Base-by-base conservation (phyloP, 2,888 invertebrate genomes). In the Xestia sexstrigata region DNA sequence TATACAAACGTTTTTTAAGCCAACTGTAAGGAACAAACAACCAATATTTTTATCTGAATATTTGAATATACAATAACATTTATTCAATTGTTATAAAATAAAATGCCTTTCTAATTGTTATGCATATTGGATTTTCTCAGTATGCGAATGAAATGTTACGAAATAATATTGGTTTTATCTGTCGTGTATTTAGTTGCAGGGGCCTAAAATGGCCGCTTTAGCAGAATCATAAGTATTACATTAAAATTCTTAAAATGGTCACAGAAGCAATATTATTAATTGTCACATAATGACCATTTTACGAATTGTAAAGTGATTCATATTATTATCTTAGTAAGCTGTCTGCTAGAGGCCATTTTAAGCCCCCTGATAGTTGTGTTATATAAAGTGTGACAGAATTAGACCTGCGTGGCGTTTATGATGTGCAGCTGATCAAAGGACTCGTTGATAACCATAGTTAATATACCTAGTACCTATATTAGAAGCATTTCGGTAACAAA, bases 371-470 rank as follows among this genome's bases (percentile, higher is more conserved):
- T 45, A 15, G 0, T 35, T 45, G 45, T 45, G 0, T 47, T 47
- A 47, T 47, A 15, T 5, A 47, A 20, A 85, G 90, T 93, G 1
- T 93, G 93, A 93, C 83, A 88, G 30, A 85, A 35, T 35, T 90
- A 0, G 17, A 45, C 0, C 80, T 92, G 20, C 76, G 77, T 1
- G 77, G 71, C 35, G 35, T 35, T 35, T 9, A 81, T 7, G 91
- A 93, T 73, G 74, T 90, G 23, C 45, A 84, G 13, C 55, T 91
- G 11, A 78, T 93, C 75, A 85, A 88, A 55, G 84, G 76, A 47
- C n/a, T n/a, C n/a, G n/a, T n/a, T n/a, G n/a, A n/a, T n/a, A n/a
- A n/a, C n/a, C n/a, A n/a, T n/a, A n/a, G n/a, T n/a, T n/a, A n/a
- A 6, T 47, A 9, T 47, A 47, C 47, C 17, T 0, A 47, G 47